Conservation (phyloP, 2,888 invertebrate genomes). For the Eugnorisma glareosa region DNA sequence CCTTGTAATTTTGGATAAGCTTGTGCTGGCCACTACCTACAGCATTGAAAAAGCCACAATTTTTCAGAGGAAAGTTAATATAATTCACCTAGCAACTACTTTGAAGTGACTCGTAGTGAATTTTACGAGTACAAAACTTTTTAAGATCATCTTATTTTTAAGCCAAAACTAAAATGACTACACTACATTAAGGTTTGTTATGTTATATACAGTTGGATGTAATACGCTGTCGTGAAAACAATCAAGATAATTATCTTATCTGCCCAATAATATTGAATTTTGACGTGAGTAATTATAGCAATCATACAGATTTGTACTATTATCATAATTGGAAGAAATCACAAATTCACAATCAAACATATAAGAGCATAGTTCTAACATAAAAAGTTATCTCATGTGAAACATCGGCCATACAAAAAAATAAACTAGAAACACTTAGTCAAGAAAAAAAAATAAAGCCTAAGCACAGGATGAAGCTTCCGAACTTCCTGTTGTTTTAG, state of each 20-base stretch:
- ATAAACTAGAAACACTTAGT: constrained; percentile 47
- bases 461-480: constrained; percentile 68
- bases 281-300: constrained; percentile 36
- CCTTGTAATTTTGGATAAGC: not conserved
- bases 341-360: constrained; percentile 16
- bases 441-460: constrained; percentile 69
- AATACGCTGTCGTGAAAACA: constrained; percentile 8
- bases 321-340: constrained; percentile 13
- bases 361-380: constrained; percentile 10
- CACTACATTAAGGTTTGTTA: not conserved
- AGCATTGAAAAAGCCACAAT: not conserved
- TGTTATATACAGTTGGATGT: not conserved
- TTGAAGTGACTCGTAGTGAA: not conserved
- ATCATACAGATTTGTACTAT: constrained; percentile 32
- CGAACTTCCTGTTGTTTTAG: constrained; percentile 61
- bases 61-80: not conserved
- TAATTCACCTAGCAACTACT: constrained; percentile 26
- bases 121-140: constrained; percentile 29
- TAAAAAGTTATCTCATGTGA: constrained; percentile 22
- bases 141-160: constrained; percentile 34
- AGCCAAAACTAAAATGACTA: constrained; percentile 1
- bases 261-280: constrained; percentile 17
- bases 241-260: constrained; percentile 27
- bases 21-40: not conserved
- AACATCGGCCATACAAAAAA: constrained; percentile 43